Conservation (phyloP, 2,113 vertebrate genomes). For the Lycocorax pyrrhopterus region DNA sequence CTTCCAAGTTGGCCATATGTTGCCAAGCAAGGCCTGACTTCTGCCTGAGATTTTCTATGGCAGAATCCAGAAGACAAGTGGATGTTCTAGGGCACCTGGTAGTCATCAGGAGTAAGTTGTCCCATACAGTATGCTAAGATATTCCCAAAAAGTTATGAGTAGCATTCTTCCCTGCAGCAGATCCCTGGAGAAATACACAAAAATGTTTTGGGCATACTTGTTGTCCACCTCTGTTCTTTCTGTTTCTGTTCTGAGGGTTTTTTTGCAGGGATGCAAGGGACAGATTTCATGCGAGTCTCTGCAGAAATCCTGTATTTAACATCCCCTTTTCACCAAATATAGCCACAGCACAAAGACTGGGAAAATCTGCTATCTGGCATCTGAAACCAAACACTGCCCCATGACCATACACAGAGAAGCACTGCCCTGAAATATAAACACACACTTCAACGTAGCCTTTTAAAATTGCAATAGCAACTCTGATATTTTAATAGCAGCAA, state of each 20-base stretch:
- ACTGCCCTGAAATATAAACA: neutral
- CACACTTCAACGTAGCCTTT: neutral
- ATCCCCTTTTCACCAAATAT: neutral
- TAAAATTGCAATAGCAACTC: neutral
- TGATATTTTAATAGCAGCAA: neutral
- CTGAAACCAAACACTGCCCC: neutral
- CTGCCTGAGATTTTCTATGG: neutral
- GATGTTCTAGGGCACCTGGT: neutral
- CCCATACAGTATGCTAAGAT: neutral
- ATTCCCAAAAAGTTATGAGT: neutral
- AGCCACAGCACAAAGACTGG: neutral
- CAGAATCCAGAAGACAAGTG: neutral
- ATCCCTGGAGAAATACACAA: neutral
- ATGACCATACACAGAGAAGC: neutral
- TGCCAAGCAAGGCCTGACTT: neutral
- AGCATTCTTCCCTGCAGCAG: neutral
- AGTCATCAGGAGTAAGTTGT: neutral
- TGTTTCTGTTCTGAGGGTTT: neutral
- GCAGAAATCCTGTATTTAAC: neutral
- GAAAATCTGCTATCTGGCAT: neutral
- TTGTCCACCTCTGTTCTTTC: neutral
- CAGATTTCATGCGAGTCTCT: neutral
- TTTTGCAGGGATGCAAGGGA: fast-evolving
- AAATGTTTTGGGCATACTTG: neutral
- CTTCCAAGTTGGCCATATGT: neutral